phyloP scores from a whole-genome alignment of 2,888 invertebrate species.

The Lycia hirtaria region DNA sequence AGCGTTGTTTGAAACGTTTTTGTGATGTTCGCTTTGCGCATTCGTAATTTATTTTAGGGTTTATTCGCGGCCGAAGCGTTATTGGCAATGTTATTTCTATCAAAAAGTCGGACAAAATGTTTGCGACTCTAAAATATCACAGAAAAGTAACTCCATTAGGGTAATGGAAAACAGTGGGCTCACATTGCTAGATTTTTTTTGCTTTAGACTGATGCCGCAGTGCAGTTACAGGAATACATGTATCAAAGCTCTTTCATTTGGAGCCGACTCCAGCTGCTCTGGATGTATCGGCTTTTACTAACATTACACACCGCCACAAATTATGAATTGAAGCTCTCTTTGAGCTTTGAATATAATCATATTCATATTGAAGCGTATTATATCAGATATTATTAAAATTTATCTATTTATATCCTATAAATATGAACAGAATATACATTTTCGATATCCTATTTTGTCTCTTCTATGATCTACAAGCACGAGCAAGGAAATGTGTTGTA shows the following conservation, averaged over 20 bases:
- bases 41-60: conserved; percentile 42
- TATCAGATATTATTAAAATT: not conserved
- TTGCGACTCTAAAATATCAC: conserved; percentile 66
- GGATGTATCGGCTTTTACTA: conserved; percentile 72
- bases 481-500: too few relatives aligned
- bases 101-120: conserved; percentile 52
- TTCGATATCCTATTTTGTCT: too few relatives aligned
- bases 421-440: too few relatives aligned
- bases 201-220: conserved; percentile 71
- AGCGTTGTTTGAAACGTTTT: conserved; percentile 44
- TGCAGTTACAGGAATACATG: conserved; percentile 79
- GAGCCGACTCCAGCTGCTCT: conserved; percentile 59
- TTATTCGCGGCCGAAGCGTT: too few relatives aligned
- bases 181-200: conserved; percentile 65
- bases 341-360: conserved; percentile 51
- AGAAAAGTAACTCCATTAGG: conserved; percentile 76
- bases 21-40: conserved; percentile 37
- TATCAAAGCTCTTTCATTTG: conserved; percentile 79
- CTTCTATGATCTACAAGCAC: too few relatives aligned
- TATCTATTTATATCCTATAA: too few relatives aligned
- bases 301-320: conserved; percentile 64
- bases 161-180: conserved; percentile 80
- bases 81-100: conserved; percentile 39
- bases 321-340: conserved; percentile 54
- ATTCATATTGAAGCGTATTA: conserved; percentile 24